Evolutionary conservation across 37 sponge, comb jelly and placozoan species (phyloP).

Genomic region (Theonella swinhoei): DNA sequence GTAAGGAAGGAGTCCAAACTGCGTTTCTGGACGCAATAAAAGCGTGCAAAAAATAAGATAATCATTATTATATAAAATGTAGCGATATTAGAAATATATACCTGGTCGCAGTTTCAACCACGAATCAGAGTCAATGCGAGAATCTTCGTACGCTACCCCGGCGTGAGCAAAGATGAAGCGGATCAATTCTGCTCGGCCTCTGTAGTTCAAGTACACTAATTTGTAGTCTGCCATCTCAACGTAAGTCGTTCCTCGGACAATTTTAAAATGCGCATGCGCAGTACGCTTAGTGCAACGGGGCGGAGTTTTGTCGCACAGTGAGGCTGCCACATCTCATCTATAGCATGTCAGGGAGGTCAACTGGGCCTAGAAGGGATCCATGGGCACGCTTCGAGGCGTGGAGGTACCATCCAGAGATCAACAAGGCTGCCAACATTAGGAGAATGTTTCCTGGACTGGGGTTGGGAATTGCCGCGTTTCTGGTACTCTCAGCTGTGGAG

Average conservation of each 20-base stretch:
- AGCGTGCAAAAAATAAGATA: no score
- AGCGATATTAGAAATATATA: no score
- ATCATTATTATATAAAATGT: no score
- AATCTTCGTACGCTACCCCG: constrained; percentile 45
- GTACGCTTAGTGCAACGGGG: no score
- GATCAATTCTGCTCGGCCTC: constrained; percentile 56
- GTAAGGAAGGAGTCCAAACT: constrained; percentile 27
- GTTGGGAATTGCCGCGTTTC: constrained; percentile 79
- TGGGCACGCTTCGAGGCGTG: constrained; percentile 80
- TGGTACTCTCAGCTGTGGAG: constrained; percentile 72
- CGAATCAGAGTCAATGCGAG: constrained; percentile 35
- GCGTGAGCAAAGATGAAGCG: constrained; percentile 58
- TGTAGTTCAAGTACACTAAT: constrained; percentile 35
- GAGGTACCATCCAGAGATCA: constrained; percentile 76
- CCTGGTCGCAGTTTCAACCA: constrained; percentile 52
- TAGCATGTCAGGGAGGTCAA: not conserved
- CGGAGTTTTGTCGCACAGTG: no score
- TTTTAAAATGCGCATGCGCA: no score
- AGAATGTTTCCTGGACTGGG: constrained; percentile 80
- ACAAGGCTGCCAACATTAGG: constrained; percentile 52
- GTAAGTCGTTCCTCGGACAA: no score
- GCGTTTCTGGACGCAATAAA: not conserved
- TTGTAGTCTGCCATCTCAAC: constrained; percentile 37
- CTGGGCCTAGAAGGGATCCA: constrained; percentile 19
- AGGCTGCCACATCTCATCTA: no score